Conservation (phyloP, 2,113 vertebrate species). For the cattle (Bos taurus) region ARS-UCD2.0 NC_037343.1:25015501-25016000, state of each 20-base stretch:
- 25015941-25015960: background rate
- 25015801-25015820: background rate
- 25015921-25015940: background rate
- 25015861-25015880: background rate
- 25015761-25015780: background rate
- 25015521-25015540: background rate
- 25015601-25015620: background rate
- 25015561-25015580: background rate
- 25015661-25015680: background rate
- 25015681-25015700: background rate
- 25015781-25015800: too few species aligned
- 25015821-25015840: background rate
- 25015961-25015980: accelerated
- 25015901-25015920: background rate
- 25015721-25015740: background rate
- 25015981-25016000: background rate
- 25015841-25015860: background rate
- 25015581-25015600: background rate
- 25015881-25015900: background rate
- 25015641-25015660: background rate
- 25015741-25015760: background rate
- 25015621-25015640: background rate
- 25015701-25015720: background rate
- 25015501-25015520: background rate
- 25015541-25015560: background rate